Base-by-base conservation (phyloP, 2,797 vertebrate species). In the Ptychobarbus kaznakovi region DNA sequence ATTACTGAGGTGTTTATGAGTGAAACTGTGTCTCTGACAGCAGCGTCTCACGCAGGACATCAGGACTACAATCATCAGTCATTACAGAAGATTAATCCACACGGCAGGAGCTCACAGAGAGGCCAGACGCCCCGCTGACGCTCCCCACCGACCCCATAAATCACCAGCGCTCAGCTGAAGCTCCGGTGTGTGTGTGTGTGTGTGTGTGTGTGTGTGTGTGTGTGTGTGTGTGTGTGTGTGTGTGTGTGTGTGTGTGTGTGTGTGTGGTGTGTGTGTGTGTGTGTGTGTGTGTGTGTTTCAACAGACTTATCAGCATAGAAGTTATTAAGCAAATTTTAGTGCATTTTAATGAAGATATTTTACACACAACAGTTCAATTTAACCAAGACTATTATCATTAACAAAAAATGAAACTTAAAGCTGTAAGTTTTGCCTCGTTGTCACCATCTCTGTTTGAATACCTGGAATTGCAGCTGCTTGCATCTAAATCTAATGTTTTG, bases 71-170 rank as follows among this genome's bases (percentile, higher is more conserved):
- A 68, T 12, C 78, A 66, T 80, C 77, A 32, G 63, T 68, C 61
- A 10, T 80, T 32, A 32, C 58, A 80, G 61, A 20, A 20, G 61
- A 11, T 66, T 16, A 68, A 49, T 61, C 35, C 74, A 56, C 74
- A 22, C 75, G 22, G 40, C 75, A 77, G 75, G 75, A 58, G 75
- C 51, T 77, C 51, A 40, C 35, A 10, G 56, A 63, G 56, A 78
- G 13, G 6, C 70, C 25, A 58, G 25, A 32, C 61, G 53, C 61
- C 61, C 61, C 25, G 61, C 61, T 28, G 44, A 49, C 6, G 22
- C 40, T 42, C 68, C 38, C 38, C 68, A 28, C 40, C 1, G 3
- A 46, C 70, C n/a, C 69, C 42, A 46, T 49, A 73, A 7, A 76
- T 20, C 18, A 40, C 22, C 8, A 10, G 25, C n/a, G 25, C 61